Conservation (phyloP, 1,140 invertebrate species). For the Belonocnema kinseyi region DNA sequence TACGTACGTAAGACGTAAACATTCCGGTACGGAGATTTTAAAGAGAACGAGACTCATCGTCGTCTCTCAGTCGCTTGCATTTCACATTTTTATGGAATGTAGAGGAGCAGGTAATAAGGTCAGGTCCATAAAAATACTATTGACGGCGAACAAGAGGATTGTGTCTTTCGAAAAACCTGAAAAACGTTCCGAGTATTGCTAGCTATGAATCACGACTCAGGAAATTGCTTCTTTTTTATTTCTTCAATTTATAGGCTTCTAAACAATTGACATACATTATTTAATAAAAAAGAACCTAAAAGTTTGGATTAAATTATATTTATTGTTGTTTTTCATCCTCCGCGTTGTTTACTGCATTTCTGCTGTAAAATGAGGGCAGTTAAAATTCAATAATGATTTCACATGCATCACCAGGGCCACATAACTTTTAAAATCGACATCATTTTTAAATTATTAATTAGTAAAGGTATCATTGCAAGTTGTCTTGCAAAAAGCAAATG, state of each 20-base stretch:
- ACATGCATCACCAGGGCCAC: too few relatives aligned
- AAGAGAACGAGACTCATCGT: constrained; percentile 30
- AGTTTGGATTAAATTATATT: too few relatives aligned
- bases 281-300: too few relatives aligned
- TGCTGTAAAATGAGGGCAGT: too few relatives aligned
- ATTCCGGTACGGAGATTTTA: constrained; percentile 24
- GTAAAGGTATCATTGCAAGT: too few relatives aligned
- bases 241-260: not conserved
- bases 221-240: not conserved
- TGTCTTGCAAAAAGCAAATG: too few relatives aligned
- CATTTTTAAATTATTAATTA: too few relatives aligned
- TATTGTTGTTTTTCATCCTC: too few relatives aligned
- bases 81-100: constrained; percentile 28
- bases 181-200: not conserved
- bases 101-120: constrained; percentile 30
- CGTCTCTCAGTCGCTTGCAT: constrained; percentile 26
- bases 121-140: constrained; percentile 31
- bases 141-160: constrained; percentile 24
- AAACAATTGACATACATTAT: too few relatives aligned
- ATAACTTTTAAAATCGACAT: too few relatives aligned
- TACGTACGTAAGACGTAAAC: constrained; percentile 1
- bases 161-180: constrained; percentile 12
- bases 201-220: not conserved
- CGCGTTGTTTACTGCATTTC: too few relatives aligned
- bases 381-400: too few relatives aligned